These are phyloP conservation scores for Tetropium fuscum DNA, from an alignment of 2,888 invertebrate species.

Conservation along the genomic window DNA sequence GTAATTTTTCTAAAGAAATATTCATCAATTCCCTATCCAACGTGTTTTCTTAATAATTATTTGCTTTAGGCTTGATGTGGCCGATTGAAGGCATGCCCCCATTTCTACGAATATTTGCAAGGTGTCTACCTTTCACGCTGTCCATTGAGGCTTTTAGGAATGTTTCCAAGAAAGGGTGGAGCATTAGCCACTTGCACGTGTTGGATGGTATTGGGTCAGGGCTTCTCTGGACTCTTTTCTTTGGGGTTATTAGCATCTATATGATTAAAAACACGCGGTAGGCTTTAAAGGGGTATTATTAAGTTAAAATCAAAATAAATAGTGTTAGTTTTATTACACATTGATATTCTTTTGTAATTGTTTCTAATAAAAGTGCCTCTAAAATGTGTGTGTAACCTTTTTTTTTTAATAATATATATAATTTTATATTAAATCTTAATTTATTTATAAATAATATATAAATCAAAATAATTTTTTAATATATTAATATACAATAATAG, in stretches of 20 bases:
- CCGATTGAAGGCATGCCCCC: constrained; percentile 76
- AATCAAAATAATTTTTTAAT: too few relatives aligned
- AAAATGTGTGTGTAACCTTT: too few relatives aligned
- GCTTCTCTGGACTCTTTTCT: constrained; percentile 69
- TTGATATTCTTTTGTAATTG: too few relatives aligned
- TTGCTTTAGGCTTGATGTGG: constrained; percentile 73
- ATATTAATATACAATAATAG: too few relatives aligned
- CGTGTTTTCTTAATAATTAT: too few relatives aligned
- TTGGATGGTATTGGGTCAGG: constrained; percentile 80
- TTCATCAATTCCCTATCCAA: too few relatives aligned
- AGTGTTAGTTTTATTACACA: too few relatives aligned
- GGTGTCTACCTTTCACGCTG: constrained; percentile 78
- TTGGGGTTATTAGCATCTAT: constrained; percentile 53
- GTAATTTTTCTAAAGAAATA: not conserved
- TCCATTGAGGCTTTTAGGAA: constrained; percentile 82
- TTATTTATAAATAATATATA: too few relatives aligned
- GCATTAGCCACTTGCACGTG: constrained; percentile 75
- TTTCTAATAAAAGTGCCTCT: too few relatives aligned
- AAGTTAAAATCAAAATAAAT: too few relatives aligned
- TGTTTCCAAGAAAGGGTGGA: constrained; percentile 81
- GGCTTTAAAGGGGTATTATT: not conserved
- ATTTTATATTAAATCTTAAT: too few relatives aligned
- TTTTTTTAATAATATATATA: too few relatives aligned
- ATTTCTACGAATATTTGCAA: constrained; percentile 54
- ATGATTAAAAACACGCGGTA: constrained; percentile 56